These are phyloP conservation scores for Eudemis profundana DNA, from an alignment of 2,888 invertebrate genomes.

Conservation along the genomic window DNA sequence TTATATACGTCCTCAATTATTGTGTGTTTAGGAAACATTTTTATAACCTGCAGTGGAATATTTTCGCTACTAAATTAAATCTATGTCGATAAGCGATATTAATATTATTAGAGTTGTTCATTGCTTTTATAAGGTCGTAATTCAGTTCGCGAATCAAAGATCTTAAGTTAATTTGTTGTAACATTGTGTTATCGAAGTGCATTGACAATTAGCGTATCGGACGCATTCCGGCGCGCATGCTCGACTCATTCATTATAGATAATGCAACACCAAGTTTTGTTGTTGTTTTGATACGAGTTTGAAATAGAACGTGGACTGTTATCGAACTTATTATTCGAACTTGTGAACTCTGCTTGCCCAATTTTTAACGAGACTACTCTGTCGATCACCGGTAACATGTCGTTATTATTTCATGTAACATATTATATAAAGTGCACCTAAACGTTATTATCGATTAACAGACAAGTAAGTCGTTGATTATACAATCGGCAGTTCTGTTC, in stretches of 20 bases:
- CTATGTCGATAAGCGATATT: slow-evolving; percentile 46
- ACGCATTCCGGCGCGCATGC: slow-evolving; percentile 60
- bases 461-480: neutral
- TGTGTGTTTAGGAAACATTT: slow-evolving; percentile 52
- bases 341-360: slow-evolving; percentile 46
- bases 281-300: slow-evolving; percentile 58
- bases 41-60: slow-evolving; percentile 54
- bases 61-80: slow-evolving; percentile 55
- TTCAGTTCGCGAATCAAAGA: slow-evolving; percentile 36
- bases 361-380: slow-evolving; percentile 22
- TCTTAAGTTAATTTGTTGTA: slow-evolving; percentile 49
- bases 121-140: slow-evolving; percentile 9
- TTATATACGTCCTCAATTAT: slow-evolving; percentile 58
- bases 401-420: neutral
- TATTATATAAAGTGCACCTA: neutral
- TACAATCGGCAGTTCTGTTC: too few relatives aligned
- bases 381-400: slow-evolving; percentile 13
- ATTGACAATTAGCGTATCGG: slow-evolving; percentile 59
- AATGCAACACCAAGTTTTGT: slow-evolving; percentile 53
- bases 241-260: slow-evolving; percentile 53
- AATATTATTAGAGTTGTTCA: too few relatives aligned
- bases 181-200: slow-evolving; percentile 50
- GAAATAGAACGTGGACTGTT: slow-evolving; percentile 53
- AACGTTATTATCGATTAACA: neutral
- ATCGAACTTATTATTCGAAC: slow-evolving; percentile 49